Evolutionary conservation across 1,140 invertebrate genomes (phyloP).

Genomic region (Leptinotarsa lineolata): DNA sequence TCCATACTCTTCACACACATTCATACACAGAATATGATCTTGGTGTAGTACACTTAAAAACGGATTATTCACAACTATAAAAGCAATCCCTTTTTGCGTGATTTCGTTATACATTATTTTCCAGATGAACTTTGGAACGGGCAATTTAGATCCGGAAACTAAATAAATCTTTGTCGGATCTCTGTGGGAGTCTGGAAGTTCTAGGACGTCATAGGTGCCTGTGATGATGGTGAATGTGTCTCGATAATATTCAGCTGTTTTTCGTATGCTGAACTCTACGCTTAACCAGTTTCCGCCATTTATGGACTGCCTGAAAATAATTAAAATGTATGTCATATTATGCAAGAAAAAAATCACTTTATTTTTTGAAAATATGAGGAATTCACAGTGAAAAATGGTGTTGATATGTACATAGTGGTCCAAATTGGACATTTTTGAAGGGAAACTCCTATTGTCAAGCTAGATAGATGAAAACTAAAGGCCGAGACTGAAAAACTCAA

Average conservation of each 20-base stretch:
- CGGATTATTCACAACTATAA: conserved; percentile 61
- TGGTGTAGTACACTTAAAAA: conserved; percentile 35
- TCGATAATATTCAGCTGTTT: conserved; percentile 40
- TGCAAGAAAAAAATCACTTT: no score
- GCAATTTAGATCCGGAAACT: conserved; percentile 45
- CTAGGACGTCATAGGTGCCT: conserved; percentile 53
- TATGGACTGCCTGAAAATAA: conserved; percentile 51
- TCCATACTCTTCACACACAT: conserved; percentile 52
- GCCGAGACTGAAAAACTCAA: no score
- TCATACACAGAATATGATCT: conserved; percentile 47
- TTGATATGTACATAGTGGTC: no score
- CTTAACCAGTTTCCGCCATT: conserved; percentile 61
- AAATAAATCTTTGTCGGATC: conserved; percentile 52
- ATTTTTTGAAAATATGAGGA: no score
- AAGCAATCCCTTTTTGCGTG: conserved; percentile 54
- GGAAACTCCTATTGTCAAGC: no score
- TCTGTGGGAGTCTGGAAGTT: conserved; percentile 45
- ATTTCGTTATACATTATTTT: conserved; percentile 56
- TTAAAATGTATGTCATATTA: no score
- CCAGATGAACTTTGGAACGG: conserved; percentile 59
- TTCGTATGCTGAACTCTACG: conserved; percentile 55
- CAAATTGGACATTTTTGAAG: no score
- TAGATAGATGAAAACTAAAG: no score
- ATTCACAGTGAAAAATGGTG: no score
- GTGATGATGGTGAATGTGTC: conserved; percentile 54